These are phyloP conservation scores for Hemicordylus capensis DNA, from an alignment of 2,113 vertebrate genomes.

Conservation along the genomic window DNA sequence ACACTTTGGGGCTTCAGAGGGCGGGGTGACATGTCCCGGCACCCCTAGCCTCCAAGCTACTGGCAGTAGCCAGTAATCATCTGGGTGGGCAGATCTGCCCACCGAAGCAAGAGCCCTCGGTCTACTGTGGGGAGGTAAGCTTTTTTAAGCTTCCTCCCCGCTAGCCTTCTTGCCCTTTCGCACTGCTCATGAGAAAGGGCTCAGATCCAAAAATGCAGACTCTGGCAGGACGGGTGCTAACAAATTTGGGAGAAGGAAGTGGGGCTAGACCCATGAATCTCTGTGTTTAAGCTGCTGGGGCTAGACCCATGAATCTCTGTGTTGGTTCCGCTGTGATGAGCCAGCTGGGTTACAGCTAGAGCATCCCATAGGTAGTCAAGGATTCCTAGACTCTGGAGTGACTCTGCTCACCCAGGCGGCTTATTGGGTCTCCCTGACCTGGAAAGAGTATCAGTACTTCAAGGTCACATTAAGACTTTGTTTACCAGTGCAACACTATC, in stretches of 20 bases:
- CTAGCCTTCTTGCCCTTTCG: no score
- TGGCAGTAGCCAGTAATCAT: no score
- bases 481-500: background rate
- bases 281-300: background rate
- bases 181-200: no score
- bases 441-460: background rate
- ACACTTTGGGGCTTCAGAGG: no score
- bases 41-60: no score
- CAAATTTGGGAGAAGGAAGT: slow-evolving; percentile 22
- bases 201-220: slow-evolving; percentile 19
- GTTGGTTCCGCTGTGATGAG: background rate
- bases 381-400: background rate
- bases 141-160: no score
- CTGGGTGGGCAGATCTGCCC: no score
- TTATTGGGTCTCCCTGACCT: background rate
- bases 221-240: background rate
- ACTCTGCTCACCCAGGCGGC: background rate
- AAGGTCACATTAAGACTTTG: background rate
- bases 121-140: no score
- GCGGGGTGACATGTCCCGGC: no score
- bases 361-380: no score
- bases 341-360: background rate
- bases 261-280: background rate
- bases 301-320: background rate
- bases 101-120: no score